phyloP scores from a whole-genome alignment of 1,140 invertebrate genomes.

The Cotesia glomerata region DNA sequence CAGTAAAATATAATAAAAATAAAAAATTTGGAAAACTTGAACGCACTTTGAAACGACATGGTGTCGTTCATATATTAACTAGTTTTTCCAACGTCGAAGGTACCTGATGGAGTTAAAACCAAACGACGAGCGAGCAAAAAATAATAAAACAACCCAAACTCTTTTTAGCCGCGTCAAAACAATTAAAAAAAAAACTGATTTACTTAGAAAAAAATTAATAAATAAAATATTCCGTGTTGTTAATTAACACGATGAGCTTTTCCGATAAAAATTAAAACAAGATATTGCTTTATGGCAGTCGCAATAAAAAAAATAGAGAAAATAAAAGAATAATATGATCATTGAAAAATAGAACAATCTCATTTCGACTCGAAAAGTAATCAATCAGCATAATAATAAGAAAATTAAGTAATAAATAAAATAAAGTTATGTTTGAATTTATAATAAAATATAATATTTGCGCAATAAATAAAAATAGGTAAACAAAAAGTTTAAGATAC shows the following conservation, averaged over 20 bases:
- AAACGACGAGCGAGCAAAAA: conserved; percentile 32
- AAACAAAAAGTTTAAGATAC: conserved; percentile 5
- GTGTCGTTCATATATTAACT: not conserved
- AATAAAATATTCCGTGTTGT: not conserved
- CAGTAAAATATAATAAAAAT: conserved; percentile 15
- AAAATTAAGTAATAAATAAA: too few species aligned
- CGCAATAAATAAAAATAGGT: conserved; percentile 15
- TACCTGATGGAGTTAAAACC: conserved; percentile 57
- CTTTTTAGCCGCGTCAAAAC: conserved; percentile 16
- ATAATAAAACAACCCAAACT: conserved; percentile 14
- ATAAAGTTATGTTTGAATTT: not conserved
- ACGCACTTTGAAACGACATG: conserved; percentile 23
- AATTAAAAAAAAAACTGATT: conserved; percentile 2
- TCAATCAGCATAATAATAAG: conserved; percentile 13
- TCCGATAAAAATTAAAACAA: not conserved
- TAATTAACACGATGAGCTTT: conserved; percentile 16
- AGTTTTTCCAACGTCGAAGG: conserved; percentile 53
- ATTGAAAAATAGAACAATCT: conserved; percentile 13
- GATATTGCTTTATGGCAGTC: not conserved
- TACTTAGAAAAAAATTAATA: too few species aligned
- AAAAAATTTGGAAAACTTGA: conserved; percentile 19
- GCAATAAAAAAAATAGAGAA: not conserved
- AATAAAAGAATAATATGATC: not conserved
- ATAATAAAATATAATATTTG: conserved; percentile 1
- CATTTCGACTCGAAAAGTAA: conserved; percentile 3